Base-by-base conservation (phyloP, 2,888 invertebrate genomes). In the Lochmaea crataegi region DNA sequence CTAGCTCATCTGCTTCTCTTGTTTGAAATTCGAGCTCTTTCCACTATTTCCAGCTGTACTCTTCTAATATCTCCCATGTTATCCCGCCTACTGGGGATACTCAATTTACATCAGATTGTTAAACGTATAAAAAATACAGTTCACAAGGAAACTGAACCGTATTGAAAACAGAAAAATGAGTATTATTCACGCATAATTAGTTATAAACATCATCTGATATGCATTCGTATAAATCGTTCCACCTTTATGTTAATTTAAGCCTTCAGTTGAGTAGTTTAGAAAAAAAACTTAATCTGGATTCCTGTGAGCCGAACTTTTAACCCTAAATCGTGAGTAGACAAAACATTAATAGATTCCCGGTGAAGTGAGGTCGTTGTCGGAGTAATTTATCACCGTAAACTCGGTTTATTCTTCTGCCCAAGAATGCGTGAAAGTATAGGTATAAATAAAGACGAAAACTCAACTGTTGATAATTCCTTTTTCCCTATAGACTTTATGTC, bases 1-100 rank as follows among this genome's bases (percentile, higher is more conserved):
- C 87, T 87, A 86, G 84, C 83, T 85, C 86, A 83, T 85, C 84
- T 83, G 83, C 80, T 79, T 80, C 80, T 63, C 61, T 42, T 70
- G 70, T 79, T 65, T 64, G 61, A 79, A 78, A 79, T 75, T 71
- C 67, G 78, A 81, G 82, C 82, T 84, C 85, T 83, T 83, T 81
- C 74, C 69, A 78, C 77, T 77, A 58, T 71, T 68, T 63, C 22
- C 56, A 68, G 51, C 57, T 70, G 18, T 26, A 42, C 32, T 42
- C 56, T 61, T 32, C 18, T 18, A 16, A 57, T 38, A 16, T 58
- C 56, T 67, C 48, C 38, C 22, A 48, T 14, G 53, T 32, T 80
- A 80, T 82, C 80, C 26, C 12, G 12, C 4, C 82, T 80, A 78
- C 78, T 71, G 80, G 80, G 82, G 78, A 82, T 81, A 80, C 82